These are phyloP conservation scores for Xestobium rufovillosum DNA, from an alignment of 2,888 invertebrate genomes.

Conservation along the genomic window DNA sequence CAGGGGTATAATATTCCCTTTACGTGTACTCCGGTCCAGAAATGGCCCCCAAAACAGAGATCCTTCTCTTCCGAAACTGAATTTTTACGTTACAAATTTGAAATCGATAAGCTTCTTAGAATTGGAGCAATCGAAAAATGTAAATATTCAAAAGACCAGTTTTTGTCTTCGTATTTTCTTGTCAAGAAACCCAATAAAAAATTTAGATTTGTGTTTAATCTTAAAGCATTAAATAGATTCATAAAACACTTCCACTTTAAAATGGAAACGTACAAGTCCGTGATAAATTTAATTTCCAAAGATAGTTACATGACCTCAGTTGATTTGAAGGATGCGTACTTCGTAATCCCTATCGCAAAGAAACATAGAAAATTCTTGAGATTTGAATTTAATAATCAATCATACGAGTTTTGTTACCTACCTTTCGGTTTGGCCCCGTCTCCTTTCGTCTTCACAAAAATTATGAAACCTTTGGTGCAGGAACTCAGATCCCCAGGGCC, in stretches of 20 bases:
- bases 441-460: constrained; percentile 23
- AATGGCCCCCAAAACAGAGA: background rate
- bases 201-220: constrained; percentile 21
- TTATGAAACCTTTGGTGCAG: too few species aligned
- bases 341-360: constrained; percentile 16
- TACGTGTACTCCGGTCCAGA: background rate
- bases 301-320: constrained; percentile 4
- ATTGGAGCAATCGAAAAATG: background rate
- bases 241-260: constrained; percentile 21
- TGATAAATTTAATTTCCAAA: constrained; percentile 13
- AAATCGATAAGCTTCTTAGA: too few species aligned
- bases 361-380: constrained; percentile 17
- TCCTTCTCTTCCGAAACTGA: too few species aligned
- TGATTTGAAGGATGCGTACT: constrained; percentile 11
- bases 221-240: constrained; percentile 18
- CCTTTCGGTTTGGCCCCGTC: constrained; percentile 20
- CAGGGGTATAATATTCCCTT: constrained; percentile 4
- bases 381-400: constrained; percentile 16
- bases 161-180: constrained; percentile 20
- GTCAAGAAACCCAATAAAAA: constrained; percentile 16
- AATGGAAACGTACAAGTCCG: constrained; percentile 19
- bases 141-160: constrained; percentile 18
- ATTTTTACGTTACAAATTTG: too few species aligned
- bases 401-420: constrained; percentile 19
- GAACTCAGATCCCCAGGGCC: too few species aligned